Conservation (phyloP, 2,113 vertebrate species). For the Neogobius melanostomus region DNA sequence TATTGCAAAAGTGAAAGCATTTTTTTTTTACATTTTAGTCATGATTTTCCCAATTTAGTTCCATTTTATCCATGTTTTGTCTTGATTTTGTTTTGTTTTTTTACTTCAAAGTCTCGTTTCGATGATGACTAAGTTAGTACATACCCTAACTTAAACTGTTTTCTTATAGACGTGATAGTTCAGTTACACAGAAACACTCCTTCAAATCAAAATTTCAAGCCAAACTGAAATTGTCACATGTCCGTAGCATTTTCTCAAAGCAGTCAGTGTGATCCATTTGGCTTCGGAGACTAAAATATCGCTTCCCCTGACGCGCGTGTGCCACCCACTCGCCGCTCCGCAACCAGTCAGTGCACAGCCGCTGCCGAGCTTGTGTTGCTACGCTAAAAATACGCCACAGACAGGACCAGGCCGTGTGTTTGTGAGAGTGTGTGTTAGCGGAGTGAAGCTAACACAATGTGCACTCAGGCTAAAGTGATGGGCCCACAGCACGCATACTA, state of each 20-base stretch:
- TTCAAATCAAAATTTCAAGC: too few relatives aligned
- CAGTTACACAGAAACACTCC: too few relatives aligned
- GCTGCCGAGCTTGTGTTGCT: constrained; percentile 58
- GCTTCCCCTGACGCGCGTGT: not conserved
- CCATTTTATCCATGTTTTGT: too few relatives aligned
- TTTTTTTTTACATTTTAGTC: too few relatives aligned
- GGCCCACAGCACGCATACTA: constrained; percentile 4
- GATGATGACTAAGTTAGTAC: too few relatives aligned
- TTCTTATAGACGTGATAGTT: too few relatives aligned
- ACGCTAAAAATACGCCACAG: constrained; percentile 61
- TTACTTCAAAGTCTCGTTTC: too few relatives aligned
- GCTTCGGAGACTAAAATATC: not conserved
- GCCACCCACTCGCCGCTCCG: constrained; percentile 45
- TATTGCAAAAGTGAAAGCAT: too few relatives aligned
- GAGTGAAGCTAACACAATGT: constrained; percentile 28
- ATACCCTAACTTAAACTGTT: too few relatives aligned
- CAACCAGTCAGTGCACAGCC: constrained; percentile 41
- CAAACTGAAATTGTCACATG: not conserved
- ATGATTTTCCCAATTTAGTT: too few relatives aligned
- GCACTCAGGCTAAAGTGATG: constrained; percentile 32
- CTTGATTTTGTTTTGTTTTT: too few relatives aligned
- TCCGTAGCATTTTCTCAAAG: not conserved
- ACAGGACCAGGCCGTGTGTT: constrained; percentile 16
- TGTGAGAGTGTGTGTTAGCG: constrained; percentile 27
- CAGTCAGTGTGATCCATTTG: not conserved